Evolutionary conservation across 92 coral and sea anemone species (phyloP), one percentile per base, ranked within the genome.

Genomic region (Actinostola sp.): DNA sequence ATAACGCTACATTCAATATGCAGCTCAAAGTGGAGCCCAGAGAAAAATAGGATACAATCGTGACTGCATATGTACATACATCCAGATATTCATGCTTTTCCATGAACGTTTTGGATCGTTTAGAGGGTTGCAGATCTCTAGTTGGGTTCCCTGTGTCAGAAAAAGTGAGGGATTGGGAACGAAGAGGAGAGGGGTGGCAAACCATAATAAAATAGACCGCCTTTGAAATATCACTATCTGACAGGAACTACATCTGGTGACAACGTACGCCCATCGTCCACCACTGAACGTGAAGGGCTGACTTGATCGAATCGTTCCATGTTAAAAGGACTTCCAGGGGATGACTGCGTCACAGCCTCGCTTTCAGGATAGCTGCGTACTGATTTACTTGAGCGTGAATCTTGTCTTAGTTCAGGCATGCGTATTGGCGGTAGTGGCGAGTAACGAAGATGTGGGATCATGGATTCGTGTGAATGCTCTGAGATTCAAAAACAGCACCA

Each of bases 371-470:
- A 85, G 46, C 89, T 85, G n/a, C 85, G 71, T 25, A 78, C 8
- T 21, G 97, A 90, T 66, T 90, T 90, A 71, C 89, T 85, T 23
- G 90, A 88, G 24, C 92, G 89, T 3, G 90, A 87, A 68, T 86
- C 92, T 41, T 83, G 86, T 25, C 92, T 77, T 31, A 87, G 64
- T 34, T 87, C 83, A 36, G 97, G 97, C 97, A 90, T 87, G 83
- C 91, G 97, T 80, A 90, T 90, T 26, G 97, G 97, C 0, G 97
- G 97, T 12, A 90, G 64, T 2, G 97, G 92, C 27, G 89, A 66
- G 72, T 83, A 90, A 29, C 75, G 87, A 6, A 84, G 57, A 58
- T 73, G 82, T 16, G 78, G 56, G 16, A 71, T 31, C 77, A 67
- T 82, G 81, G 70, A 43, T 42, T 86, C 91, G 35, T 66, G 63